Base-by-base conservation (phyloP, 2,113 vertebrate species). In the Tachysurus fulvidraco region DNA sequence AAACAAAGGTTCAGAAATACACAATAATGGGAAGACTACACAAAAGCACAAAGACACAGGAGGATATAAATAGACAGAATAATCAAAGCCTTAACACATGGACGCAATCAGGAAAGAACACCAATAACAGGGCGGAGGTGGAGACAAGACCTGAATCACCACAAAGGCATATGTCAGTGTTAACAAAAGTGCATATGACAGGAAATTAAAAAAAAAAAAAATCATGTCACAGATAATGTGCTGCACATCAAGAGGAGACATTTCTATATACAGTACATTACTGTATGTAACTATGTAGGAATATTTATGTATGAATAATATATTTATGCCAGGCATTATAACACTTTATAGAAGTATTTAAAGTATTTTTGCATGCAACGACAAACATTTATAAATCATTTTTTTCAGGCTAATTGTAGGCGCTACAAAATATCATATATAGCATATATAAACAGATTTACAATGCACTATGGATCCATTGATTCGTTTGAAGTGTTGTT, bases 401-500 rank as follows among this genome's bases (percentile, higher is more conserved):
- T n/a, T n/a, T 78, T 78, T 36, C 23, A n/a, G 23, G 23, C 50
- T 28, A 57, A 80, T 21, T 57, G 30, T 59, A 80, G 17, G 30
- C 13, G 19, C 14, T 30, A 55, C 5, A 78, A 78, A 55, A 54
- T 77, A 76, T 79, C 9, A 19, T 36, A 28, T 36, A 21, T 36
- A 80, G 8, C 1, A 36, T 59, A 28, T 55, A 30, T 28, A 30
- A 30, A 36, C 16, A 19, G 5, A 80, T 57, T 55, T 57, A 17
- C 6, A 52, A 54, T 59, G 54, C 28, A 21, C 28, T 12, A 59
- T 36, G 28, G 19, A 59, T 80, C 55, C 78, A 59, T 7, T 6
- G 4, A 77, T 77, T n/a, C 74, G n/a, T 77, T 23, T 80, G 19
- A 60, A 80, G 28, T 79, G 60, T 83, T 65, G 46, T 83, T 67